Percentiles rank a stretch among this genome's conserved stretches.
phyloP scores from a whole-genome alignment of 1,140 invertebrate genomes.

The Neodiprion fabricii region DNA sequence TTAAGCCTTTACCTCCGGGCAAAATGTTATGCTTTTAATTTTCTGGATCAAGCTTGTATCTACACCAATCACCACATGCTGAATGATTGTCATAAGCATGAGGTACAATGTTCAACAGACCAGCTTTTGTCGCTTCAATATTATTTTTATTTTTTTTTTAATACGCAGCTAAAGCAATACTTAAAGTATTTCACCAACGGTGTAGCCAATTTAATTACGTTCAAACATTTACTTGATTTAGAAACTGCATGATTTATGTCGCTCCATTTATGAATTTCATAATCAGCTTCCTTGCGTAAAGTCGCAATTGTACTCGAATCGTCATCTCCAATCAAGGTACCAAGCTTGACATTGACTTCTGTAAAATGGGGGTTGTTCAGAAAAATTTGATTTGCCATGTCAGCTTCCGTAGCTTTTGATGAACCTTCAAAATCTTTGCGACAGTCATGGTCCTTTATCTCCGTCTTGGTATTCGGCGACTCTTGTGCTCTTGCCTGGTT shows the following conservation, averaged over 20 bases:
- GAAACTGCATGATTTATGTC: conserved; percentile 18
- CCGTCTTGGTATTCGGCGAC: no score
- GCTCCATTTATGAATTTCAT: conserved; percentile 20
- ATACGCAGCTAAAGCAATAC: conserved; percentile 22
- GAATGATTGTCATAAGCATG: conserved; percentile 23
- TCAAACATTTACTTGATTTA: conserved; percentile 15
- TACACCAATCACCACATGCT: conserved; percentile 19
- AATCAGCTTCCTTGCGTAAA: conserved; percentile 15
- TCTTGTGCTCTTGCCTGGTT: no score
- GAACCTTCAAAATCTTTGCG: conserved; percentile 18
- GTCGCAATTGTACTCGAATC: conserved; percentile 21
- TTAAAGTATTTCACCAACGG: conserved; percentile 18
- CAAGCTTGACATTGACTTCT: conserved; percentile 12
- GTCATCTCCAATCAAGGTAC: conserved; percentile 22
- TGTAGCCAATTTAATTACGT: conserved; percentile 16
- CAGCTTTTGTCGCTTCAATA: conserved; percentile 2
- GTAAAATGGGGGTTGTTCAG: conserved; percentile 14
- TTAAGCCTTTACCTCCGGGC: conserved; percentile 21
- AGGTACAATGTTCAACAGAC: conserved; percentile 11
- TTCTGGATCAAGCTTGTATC: conserved; percentile 13
- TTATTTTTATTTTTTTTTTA: conserved; percentile 15
- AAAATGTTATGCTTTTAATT: conserved; percentile 22
- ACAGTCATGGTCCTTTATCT: conserved; percentile 20
- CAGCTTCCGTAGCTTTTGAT: conserved; percentile 21
- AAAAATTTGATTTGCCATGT: conserved; percentile 19